Base-by-base conservation (phyloP, 1,140 invertebrate genomes). In the Harpegnathos saltator region DNA sequence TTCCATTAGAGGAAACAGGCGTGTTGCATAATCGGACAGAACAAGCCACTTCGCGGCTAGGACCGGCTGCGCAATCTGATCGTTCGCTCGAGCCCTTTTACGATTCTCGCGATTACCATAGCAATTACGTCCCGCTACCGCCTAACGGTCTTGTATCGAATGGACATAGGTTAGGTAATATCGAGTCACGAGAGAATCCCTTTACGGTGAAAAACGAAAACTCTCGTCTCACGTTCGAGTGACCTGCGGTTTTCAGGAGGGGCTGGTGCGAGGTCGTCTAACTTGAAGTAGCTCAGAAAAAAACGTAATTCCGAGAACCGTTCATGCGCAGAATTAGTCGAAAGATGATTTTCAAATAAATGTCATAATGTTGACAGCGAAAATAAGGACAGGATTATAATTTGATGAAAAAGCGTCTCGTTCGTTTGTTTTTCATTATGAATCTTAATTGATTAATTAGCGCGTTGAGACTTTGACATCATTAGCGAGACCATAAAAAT, bases 11-110 rank as follows among this genome's bases (percentile, higher is more conserved):
- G 56, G 65, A 83, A 75, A 82, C 61, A 73, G 66, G 54, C 52
- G 38, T 19, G 52, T 87, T 85, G 83, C 83, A 77, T 85, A 82
- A 87, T 87, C 61, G 80, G 82, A 81, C 75, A 73, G 78, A 82
- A 73, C 77, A 82, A 84, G 77, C 52, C 77, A 84, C 83, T 84
- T 68, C 61, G 26, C 77, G 48, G 14, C n/a, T 63, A 26, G 29
- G 68, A 44, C 19, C 66, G 77, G 44, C 50, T 29, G 52, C 26
- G 26, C 68, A 3, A 17, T 7, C 26, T 33, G 74, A 44, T 83
- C 14, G 5, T 48, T 14, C 15, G 12, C 22, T n/a, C 24, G 63
- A 15, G 44, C 15, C 52, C 52, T 62, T 85, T 85, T 85, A 85
- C 83, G 50, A 85, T 56, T 38, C 19, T 59, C 17, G 68, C 68